These are phyloP conservation scores for Galemys pyrenaicus DNA, from an alignment of 2,113 vertebrate genomes.

Conservation along the genomic window DNA sequence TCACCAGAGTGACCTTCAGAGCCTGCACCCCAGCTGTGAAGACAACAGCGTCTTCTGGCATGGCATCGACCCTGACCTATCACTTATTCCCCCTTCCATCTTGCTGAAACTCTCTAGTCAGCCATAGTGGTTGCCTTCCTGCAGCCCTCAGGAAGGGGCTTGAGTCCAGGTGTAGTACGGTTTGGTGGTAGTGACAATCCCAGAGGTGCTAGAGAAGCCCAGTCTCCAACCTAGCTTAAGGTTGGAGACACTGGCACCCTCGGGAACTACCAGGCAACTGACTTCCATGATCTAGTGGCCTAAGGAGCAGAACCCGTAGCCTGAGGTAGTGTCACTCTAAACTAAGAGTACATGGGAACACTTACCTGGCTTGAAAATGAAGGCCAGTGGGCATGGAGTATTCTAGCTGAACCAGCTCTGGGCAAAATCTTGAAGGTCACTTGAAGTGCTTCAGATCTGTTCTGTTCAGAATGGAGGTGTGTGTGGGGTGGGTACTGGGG, in stretches of 20 bases:
- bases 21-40: background rate
- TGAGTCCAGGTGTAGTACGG: too few species aligned
- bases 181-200: too few species aligned
- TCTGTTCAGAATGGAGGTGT: background rate
- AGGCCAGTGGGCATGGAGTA: accelerated
- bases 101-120: too few species aligned
- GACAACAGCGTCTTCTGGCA: accelerated
- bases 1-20: accelerated
- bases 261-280: too few species aligned
- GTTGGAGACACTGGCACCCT: too few species aligned
- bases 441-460: background rate
- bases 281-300: too few species aligned
- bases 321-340: accelerated
- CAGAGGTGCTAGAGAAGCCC: too few species aligned
- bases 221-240: background rate
- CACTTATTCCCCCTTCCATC: too few species aligned
- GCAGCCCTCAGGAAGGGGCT: too few species aligned
- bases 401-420: background rate
- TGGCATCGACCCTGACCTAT: too few species aligned
- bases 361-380: background rate
- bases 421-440: background rate
- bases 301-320: background rate
- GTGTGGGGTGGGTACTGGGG: accelerated
- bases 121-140: too few species aligned
- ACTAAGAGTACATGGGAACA: too few species aligned